Evolutionary conservation across 1,140 invertebrate species (phyloP).

Genomic region (Wiebesia pumilae): DNA sequence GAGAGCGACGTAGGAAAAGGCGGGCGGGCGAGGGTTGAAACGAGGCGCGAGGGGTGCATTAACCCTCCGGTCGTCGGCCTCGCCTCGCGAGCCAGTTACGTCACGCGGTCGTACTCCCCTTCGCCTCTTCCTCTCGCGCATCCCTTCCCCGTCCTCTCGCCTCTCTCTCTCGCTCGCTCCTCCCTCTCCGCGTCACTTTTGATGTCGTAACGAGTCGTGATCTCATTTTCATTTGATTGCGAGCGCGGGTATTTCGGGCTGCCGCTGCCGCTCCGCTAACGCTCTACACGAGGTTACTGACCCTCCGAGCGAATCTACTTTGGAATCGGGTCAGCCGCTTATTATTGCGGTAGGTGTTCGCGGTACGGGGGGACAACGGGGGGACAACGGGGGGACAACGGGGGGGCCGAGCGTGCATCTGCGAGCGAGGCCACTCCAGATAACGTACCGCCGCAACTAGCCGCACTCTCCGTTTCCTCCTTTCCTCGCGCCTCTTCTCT

Average conservation of each 20-base stretch:
- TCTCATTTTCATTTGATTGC: conserved; percentile 76
- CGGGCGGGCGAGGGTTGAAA: conserved; percentile 59
- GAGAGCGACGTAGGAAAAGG: not conserved
- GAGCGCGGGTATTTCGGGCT: conserved; percentile 69
- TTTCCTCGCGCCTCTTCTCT: not conserved
- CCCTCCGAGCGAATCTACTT: conserved; percentile 71
- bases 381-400: not conserved
- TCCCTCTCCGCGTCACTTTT: conserved; percentile 68
- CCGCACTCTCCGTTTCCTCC: conserved; percentile 1
- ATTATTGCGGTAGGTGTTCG: conserved; percentile 74
- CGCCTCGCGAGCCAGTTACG: conserved; percentile 68
- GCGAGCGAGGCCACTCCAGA: conserved; percentile 49
- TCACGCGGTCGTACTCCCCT: conserved; percentile 55
- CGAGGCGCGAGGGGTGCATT: conserved; percentile 67
- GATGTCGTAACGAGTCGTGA: conserved; percentile 75
- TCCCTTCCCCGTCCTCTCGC: not conserved
- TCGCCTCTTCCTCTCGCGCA: not conserved
- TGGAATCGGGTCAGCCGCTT: conserved; percentile 73
- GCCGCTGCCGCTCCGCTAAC: conserved; percentile 2
- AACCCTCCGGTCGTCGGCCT: conserved; percentile 71
- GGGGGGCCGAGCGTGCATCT: not conserved
- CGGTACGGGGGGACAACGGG: conserved; percentile 39
- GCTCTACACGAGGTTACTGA: conserved; percentile 69
- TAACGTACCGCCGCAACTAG: conserved; percentile 38
- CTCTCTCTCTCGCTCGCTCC: not conserved